Conservation (phyloP, 92 coral and sea anemone species). For the Epizoanthus stellaris region DNA sequence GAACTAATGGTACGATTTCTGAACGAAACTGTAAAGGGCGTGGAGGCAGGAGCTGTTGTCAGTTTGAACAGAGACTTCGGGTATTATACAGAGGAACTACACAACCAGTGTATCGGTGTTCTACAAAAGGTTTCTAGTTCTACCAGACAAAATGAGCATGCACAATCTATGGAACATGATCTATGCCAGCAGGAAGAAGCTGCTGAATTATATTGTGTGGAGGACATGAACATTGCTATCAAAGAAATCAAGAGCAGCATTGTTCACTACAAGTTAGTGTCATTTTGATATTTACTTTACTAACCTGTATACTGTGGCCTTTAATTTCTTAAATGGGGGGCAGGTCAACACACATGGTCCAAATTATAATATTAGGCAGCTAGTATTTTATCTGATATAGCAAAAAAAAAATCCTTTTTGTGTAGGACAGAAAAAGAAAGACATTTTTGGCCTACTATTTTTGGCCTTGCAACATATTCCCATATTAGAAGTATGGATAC, state of each 20-base stretch:
- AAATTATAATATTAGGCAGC: too few relatives aligned
- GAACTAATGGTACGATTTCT: conserved; percentile 30
- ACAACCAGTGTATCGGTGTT: neutral
- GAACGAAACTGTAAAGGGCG: conserved; percentile 36
- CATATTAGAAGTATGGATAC: too few relatives aligned
- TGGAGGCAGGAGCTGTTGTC: neutral
- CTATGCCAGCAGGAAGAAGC: too few relatives aligned
- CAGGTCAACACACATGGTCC: neutral
- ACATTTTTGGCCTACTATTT: too few relatives aligned
- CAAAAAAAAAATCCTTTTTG: too few relatives aligned
- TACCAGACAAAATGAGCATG: too few relatives aligned
- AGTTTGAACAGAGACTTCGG: neutral
- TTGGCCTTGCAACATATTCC: too few relatives aligned
- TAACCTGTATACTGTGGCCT: neutral
- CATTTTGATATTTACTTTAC: conserved; percentile 9
- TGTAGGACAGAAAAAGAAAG: too few relatives aligned
- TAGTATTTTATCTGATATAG: too few relatives aligned
- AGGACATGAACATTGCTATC: neutral
- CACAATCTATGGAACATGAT: too few relatives aligned
- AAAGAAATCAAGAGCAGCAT: conserved; percentile 23
- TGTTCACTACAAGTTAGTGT: conserved; percentile 38
- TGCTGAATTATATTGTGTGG: neutral
- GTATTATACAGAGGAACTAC: neutral
- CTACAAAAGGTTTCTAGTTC: too few relatives aligned
- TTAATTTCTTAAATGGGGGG: neutral